phyloP scores from a whole-genome alignment of 2,888 invertebrate species.

The Achlya flavicornis region DNA sequence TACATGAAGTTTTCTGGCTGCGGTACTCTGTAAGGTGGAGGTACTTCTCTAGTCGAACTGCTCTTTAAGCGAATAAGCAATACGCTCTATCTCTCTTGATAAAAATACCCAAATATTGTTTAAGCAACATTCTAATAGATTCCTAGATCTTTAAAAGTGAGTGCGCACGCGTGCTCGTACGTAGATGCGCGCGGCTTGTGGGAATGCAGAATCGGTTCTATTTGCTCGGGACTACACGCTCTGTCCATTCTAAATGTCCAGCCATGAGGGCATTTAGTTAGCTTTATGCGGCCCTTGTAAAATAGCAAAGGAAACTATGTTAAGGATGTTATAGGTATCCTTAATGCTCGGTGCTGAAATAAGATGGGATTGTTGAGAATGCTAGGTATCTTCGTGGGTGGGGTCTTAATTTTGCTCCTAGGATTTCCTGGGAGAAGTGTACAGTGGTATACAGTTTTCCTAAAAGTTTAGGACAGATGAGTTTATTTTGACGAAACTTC shows the following conservation, averaged over 20 bases:
- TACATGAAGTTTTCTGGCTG: too few relatives aligned
- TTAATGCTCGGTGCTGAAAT: neutral
- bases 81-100: too few relatives aligned
- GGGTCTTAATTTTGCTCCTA: neutral
- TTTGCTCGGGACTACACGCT: conserved; percentile 32
- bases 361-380: neutral
- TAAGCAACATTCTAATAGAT: conserved; percentile 36
- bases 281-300: neutral
- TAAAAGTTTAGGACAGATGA: neutral
- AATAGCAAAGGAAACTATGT: neutral
- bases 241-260: conserved; percentile 15
- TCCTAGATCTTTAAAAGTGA: conserved; percentile 44
- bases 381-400: neutral
- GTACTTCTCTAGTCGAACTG: too few relatives aligned
- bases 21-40: too few relatives aligned
- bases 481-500: too few relatives aligned
- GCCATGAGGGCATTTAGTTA: conserved; percentile 13
- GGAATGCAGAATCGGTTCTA: conserved; percentile 56
- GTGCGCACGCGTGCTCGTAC: conserved; percentile 74
- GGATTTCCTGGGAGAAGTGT: neutral
- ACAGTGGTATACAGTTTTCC: neutral
- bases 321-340: conserved; percentile 1
- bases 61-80: too few relatives aligned
- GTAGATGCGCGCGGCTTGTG: conserved; percentile 65
- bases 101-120: neutral